phyloP scores from a whole-genome alignment of 23 tunicate genomes.

The Ascidia mentula region DNA sequence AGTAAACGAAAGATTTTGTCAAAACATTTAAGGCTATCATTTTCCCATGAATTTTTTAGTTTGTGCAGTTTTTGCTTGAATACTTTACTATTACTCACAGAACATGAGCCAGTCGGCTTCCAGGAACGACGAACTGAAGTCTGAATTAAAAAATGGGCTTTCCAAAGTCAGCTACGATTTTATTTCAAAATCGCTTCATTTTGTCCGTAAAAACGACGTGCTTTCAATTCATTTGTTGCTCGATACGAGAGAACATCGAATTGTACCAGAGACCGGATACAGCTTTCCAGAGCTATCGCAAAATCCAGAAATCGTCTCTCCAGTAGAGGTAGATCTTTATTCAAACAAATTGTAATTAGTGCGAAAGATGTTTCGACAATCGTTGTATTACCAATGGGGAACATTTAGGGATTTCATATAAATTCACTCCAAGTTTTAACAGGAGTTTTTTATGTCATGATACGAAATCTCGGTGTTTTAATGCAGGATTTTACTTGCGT shows the following conservation, averaged over 20 bases:
- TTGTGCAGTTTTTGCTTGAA: neutral
- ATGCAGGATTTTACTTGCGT: slow-evolving; percentile 25
- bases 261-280: slow-evolving; percentile 22
- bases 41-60: neutral
- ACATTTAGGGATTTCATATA: too few species aligned
- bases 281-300: slow-evolving; percentile 3
- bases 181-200: slow-evolving; percentile 33
- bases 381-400: too few species aligned
- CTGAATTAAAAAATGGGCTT: slow-evolving; percentile 13
- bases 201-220: slow-evolving; percentile 41
- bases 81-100: neutral
- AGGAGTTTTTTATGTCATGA: too few species aligned
- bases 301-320: neutral
- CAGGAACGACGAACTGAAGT: slow-evolving; percentile 48
- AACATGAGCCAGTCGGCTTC: neutral
- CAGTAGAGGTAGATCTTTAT: neutral
- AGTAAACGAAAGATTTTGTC: too few species aligned
- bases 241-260: slow-evolving; percentile 19
- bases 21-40: too few species aligned
- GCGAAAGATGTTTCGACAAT: too few species aligned
- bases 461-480: neutral
- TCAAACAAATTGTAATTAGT: too few species aligned
- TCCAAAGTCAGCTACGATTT: slow-evolving; percentile 58
- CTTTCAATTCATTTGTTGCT: slow-evolving; percentile 23
- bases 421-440: too few species aligned